Base-by-base conservation (phyloP, 2,797 vertebrate species). In the Malacoraja senta region DNA sequence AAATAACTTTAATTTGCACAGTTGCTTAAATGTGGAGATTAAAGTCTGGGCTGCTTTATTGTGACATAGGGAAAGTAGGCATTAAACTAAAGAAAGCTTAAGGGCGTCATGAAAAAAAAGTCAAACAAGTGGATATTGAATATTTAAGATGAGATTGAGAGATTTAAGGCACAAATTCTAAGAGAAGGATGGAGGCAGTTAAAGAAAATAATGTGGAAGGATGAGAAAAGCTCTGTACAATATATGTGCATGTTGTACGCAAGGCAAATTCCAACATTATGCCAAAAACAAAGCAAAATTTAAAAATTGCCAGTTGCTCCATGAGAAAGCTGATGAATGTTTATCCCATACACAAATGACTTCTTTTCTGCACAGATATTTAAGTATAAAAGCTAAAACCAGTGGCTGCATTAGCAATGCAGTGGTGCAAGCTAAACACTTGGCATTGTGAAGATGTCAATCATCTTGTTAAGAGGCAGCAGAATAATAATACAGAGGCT, bases 381-480 rank as follows among this genome's bases (percentile, higher is more conserved):
- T 53, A 63, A 68, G n/a, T 2, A 86, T 86, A n/a, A 61, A 86
- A n/a, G 2, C 83, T n/a, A 65, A 88, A 88, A 35, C n/a, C n/a
- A 35, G 61, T 19, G 84, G 10, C 53, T n/a, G 26, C 65, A n/a
- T 68, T 68, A 90, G 32, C 3, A 68, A 7, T 71, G 63, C 65
- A 68, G n/a, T 71, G 58, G 68, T 3, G 10, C 19, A 35, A 65
- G 26, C 88, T 44, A 71, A 38, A 71, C 65, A 24, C 29, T 63
- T 63, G 24, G 81, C 58, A 35, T 38, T 2, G 38, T 1, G 24
- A n/a, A 72, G 35, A 53, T 91, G 68, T 91, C 90, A 91, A 91
- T 91, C 90, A 32, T 91, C 90, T 68, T 53, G 90, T 74, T 74
- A 29, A 91, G 1, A 91, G 35, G 90, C 44, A 65, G 63, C 44